phyloP scores from a whole-genome alignment of 2,113 vertebrate species.

The Pituophis catenifer region DNA sequence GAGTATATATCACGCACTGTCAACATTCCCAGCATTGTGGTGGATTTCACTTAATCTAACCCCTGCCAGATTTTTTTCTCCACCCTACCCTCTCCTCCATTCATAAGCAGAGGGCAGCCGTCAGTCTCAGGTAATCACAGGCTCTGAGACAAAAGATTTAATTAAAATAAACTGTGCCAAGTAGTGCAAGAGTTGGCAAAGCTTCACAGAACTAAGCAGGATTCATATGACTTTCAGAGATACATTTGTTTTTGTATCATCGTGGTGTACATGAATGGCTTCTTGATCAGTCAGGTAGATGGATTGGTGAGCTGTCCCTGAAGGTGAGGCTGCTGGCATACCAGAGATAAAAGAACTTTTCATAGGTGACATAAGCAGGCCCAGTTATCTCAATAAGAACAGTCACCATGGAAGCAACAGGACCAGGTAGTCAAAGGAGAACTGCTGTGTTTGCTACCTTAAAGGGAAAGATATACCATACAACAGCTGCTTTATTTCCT shows the following conservation, averaged over 20 bases:
- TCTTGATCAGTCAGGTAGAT: conserved; percentile 12
- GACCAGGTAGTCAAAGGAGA: background rate
- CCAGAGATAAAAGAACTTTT: conserved; percentile 14
- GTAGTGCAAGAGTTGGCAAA: background rate
- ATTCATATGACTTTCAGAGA: background rate
- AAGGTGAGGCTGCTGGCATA: conserved; percentile 4
- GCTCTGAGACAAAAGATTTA: background rate
- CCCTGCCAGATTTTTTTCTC: background rate
- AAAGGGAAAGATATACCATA: background rate
- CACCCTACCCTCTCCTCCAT: background rate
- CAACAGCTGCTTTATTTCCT: conserved; percentile 5
- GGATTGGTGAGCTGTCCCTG: background rate
- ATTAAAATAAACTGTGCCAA: background rate
- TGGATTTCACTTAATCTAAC: background rate
- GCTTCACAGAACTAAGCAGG: background rate
- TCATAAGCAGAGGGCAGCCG: background rate
- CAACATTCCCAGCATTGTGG: background rate
- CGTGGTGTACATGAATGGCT: background rate
- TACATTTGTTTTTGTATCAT: background rate
- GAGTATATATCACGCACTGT: background rate
- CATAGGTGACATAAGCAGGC: background rate
- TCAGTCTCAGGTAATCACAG: background rate
- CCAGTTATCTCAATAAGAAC: conserved; percentile 16
- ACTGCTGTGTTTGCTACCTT: background rate
- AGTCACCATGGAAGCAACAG: conserved; percentile 15